phyloP scores from a whole-genome alignment of 2,797 vertebrate species.

The Gobionotothen gibberifrons region DNA sequence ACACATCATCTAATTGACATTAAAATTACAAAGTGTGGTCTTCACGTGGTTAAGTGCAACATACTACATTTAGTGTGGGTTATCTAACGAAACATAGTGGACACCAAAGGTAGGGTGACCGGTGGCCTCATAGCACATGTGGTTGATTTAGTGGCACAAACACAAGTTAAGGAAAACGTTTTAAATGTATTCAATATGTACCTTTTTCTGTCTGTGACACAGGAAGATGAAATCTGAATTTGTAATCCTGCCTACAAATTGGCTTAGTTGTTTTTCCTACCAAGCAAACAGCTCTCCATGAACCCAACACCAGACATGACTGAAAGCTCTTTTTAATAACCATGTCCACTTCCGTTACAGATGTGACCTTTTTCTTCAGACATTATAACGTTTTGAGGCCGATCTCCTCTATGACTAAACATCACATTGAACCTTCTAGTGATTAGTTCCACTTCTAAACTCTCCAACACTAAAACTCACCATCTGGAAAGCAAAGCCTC shows the following conservation, averaged over 20 bases:
- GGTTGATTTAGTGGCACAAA: no score
- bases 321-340: background rate
- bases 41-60: no score
- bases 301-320: background rate
- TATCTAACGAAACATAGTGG: no score
- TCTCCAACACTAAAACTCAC: background rate
- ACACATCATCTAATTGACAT: no score
- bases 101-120: no score
- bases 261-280: background rate
- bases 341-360: background rate
- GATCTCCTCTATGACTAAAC: background rate
- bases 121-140: no score
- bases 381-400: background rate
- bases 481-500: background rate
- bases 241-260: background rate
- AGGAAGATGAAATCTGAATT: background rate
- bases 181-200: no score
- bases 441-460: background rate
- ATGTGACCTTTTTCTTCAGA: no score
- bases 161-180: no score
- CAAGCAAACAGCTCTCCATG: background rate
- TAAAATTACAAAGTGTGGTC: no score
- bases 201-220: background rate
- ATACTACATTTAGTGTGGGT: no score
- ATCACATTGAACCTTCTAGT: background rate